Base-by-base conservation (phyloP, 2,797 vertebrate genomes). In the Pseudomugil tenellus region DNA sequence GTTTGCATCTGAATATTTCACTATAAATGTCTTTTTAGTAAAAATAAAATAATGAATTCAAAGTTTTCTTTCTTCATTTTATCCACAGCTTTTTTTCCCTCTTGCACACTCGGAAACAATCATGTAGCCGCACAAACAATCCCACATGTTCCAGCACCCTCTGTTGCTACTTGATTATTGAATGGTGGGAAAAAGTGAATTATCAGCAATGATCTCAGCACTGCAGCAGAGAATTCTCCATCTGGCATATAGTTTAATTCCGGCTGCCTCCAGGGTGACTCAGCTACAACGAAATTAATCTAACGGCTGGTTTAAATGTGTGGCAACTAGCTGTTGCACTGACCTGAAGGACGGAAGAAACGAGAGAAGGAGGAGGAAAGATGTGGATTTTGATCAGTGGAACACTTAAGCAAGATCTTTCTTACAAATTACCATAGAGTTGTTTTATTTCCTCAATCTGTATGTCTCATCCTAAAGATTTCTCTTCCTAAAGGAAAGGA, bases 191-290 rank as follows among this genome's bases (percentile, higher is more conserved):
- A 90, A 91, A 87, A 79, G 84, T 79, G 84, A 90, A 90, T 93
- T 90, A 92, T 91, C 88, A 89, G 74, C 89, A 85, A 72, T 91
- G 89, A 94, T 91, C 89, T 94, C 91, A 93, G 80, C 63, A 54
- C 58, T 32, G 58, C 43, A 64, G 74, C 75, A 39, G 69, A 9
- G 73, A 63, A 67, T 78, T 86, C 86, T 90, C 85, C 89, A 90
- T 91, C 88, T 92, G 91, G 86, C 80, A 37, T 63, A 73, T 53
- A 79, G 76, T 85, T 92, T 83, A 88, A 80, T 79, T 56, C 73
- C 58, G 78, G 69, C 77, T 43, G 79, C 81, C 79, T 78, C 70
- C 64, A 10, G 80, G 58, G 86, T 82, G 81, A 87, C 73, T 93
- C 88, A 86, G 77, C 86, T 81, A 63, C 60, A 80, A 86, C 82